Base-by-base conservation (phyloP, 2,888 invertebrate species). In the Chaitophorus viminalis region DNA sequence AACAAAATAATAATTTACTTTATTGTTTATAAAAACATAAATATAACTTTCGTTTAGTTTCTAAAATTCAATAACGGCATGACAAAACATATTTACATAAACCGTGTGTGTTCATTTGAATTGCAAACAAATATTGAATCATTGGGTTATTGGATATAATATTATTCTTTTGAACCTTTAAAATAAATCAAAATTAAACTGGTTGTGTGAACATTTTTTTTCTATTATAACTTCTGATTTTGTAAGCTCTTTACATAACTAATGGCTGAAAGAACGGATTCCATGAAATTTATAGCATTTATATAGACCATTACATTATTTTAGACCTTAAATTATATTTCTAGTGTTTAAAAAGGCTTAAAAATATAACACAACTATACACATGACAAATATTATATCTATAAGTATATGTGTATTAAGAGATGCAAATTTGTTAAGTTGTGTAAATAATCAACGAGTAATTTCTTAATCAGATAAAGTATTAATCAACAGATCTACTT, bases 231-330 rank as follows among this genome's bases (percentile, higher is more conserved):
- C 39, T 21, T 21, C 2, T 29, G 39, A 18, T 82, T 83, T 75
- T 21, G 60, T 60, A 31, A 76, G 29, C 83, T 39, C 60, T 65
- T 75, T 83, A 52, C 65, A 82, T 60, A n/a, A n/a, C n/a, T n/a
- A n/a, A n/a, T 33, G 29, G 52, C 31, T 14, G n/a, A 33, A 39
- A 52, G 11, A 74, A 75, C 60, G 31, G n/a, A 65, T 65, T 31
- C 39, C 4, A 76, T 84, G 31, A 60, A 29, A 39, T 46, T 65
- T 84, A 76, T 84, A 3, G 36, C 36, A 75, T 65, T 84, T 76
- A 46, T 84, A 39, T 65, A 31, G 39, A 39, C 74, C 36, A 3
- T 65, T 21, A 14, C 31, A 31, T 65, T 65, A 83, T 60, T 82
- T 72, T 54, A 31, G 65, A 65, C 75, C 1, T 76, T 39, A 39